Percentiles rank a stretch among this genome's conserved stretches.
Evolutionary conservation across 2,888 invertebrate species (phyloP).

Genomic region (Troides oblongomaculatus): DNA sequence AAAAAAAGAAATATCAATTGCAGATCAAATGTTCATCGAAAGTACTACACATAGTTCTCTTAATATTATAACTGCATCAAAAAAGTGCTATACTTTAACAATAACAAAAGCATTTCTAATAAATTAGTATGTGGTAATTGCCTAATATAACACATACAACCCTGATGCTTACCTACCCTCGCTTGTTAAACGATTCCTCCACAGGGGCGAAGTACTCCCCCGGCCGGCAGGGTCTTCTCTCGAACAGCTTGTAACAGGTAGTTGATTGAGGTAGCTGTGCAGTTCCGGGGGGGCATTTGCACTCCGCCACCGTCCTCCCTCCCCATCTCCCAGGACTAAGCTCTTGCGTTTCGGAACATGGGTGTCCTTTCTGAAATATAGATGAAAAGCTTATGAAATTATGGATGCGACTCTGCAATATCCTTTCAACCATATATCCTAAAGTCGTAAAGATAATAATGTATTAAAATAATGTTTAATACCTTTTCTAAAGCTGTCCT

Average conservation of each 20-base stretch:
- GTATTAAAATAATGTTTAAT: no score
- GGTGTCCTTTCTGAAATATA: constrained; percentile 82
- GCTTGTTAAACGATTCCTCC: constrained; percentile 74
- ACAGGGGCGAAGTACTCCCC: constrained; percentile 89
- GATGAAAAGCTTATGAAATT: not conserved
- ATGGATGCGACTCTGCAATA: no score
- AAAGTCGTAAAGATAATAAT: no score
- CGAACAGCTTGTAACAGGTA: constrained; percentile 86
- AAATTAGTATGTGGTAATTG: not conserved
- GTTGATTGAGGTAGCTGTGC: constrained; percentile 85
- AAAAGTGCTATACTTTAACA: no score
- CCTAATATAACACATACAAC: constrained; percentile 17
- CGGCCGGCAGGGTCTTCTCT: constrained; percentile 85
- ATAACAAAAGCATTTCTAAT: no score
- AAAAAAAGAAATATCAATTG: no score
- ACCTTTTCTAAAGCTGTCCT: no score
- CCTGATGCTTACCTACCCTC: constrained; percentile 74
- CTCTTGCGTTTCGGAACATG: constrained; percentile 92
- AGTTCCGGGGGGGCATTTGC: constrained; percentile 90
- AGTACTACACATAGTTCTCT: no score
- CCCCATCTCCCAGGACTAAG: constrained; percentile 82
- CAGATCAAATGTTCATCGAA: no score
- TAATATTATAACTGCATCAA: no score
- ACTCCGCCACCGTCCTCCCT: constrained; percentile 84
- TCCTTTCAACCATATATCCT: no score